A percentile compares a stretch with the other conserved stretches of the same genome.
phyloP scores from a whole-genome alignment of 2,797 vertebrate genomes.

The Coregonus sp. region DNA sequence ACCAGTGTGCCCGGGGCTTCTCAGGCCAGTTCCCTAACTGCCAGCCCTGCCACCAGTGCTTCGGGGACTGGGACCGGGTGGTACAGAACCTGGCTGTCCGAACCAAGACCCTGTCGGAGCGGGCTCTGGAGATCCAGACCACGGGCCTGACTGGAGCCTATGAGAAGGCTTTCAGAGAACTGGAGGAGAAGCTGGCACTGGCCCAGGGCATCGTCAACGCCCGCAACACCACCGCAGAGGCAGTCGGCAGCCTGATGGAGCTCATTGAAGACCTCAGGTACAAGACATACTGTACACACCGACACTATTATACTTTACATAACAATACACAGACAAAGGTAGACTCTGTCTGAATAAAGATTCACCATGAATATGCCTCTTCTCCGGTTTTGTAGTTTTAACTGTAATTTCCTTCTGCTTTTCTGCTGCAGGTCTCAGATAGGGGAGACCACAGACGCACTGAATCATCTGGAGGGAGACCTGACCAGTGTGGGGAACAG shows the following conservation, averaged over 20 bases:
- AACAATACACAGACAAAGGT: neutral
- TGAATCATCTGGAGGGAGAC: conserved; percentile 87
- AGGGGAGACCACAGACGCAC: conserved; percentile 83
- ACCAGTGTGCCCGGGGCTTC: conserved; percentile 95
- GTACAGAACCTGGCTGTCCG: conserved; percentile 90
- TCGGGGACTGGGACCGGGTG: conserved; percentile 96
- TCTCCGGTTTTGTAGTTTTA: neutral
- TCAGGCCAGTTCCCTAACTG: conserved; percentile 89
- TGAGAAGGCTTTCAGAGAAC: conserved; percentile 79
- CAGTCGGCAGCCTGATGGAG: conserved; percentile 79
- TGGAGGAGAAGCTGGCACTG: conserved; percentile 85
- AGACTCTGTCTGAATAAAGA: too few relatives aligned
- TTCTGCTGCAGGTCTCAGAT: conserved; percentile 79
- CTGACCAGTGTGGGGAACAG: conserved; percentile 87
- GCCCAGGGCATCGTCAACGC: conserved; percentile 82
- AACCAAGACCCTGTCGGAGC: conserved; percentile 78
- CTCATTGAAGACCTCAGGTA: conserved; percentile 86
- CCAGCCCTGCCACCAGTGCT: conserved; percentile 93
- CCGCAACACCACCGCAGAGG: conserved; percentile 82
- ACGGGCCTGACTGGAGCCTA: conserved; percentile 86
- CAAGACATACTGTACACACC: neutral
- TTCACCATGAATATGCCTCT: neutral
- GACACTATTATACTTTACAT: neutral
- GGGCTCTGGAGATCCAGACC: conserved; percentile 84
- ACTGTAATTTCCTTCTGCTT: conserved; percentile 5